Conservation (phyloP, 1,140 invertebrate genomes). For the Tetramorium alpestre region DNA sequence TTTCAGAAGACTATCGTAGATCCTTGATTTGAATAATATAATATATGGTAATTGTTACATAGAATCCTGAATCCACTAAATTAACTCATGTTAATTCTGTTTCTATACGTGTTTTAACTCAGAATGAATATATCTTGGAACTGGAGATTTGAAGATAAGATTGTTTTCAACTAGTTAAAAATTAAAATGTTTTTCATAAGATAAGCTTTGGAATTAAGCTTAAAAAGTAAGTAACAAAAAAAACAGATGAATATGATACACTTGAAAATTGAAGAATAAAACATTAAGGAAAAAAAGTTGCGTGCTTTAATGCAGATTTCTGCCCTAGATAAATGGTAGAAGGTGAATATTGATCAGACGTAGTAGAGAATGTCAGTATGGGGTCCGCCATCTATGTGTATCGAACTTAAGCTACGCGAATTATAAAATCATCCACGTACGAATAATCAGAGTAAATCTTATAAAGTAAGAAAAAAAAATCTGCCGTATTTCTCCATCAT, state of each 20-base stretch:
- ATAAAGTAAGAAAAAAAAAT: neutral
- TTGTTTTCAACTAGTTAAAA: neutral
- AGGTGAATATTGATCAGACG: constrained; percentile 66
- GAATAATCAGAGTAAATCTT: neutral
- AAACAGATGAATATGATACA: no score
- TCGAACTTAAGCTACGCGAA: constrained; percentile 47
- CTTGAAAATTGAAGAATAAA: constrained; percentile 1
- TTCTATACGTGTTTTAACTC: neutral
- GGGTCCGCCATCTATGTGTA: constrained; percentile 74
- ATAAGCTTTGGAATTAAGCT: neutral
- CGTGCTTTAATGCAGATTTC: constrained; percentile 27
- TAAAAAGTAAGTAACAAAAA: neutral
- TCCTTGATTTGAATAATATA: neutral
- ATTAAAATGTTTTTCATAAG: neutral
- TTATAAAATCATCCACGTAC: neutral
- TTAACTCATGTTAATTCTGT: neutral
- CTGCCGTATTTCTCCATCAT: neutral
- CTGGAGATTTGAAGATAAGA: neutral
- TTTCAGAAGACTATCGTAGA: neutral
- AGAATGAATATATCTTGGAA: neutral
- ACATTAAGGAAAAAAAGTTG: neutral
- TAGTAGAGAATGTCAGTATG: constrained; percentile 62
- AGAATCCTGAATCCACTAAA: neutral
- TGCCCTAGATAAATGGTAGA: constrained; percentile 53
- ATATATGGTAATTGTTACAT: neutral